These are phyloP conservation scores for Coturnix japonica DNA, from an alignment of 2,113 vertebrate species.

Conservation along the genomic window DNA sequence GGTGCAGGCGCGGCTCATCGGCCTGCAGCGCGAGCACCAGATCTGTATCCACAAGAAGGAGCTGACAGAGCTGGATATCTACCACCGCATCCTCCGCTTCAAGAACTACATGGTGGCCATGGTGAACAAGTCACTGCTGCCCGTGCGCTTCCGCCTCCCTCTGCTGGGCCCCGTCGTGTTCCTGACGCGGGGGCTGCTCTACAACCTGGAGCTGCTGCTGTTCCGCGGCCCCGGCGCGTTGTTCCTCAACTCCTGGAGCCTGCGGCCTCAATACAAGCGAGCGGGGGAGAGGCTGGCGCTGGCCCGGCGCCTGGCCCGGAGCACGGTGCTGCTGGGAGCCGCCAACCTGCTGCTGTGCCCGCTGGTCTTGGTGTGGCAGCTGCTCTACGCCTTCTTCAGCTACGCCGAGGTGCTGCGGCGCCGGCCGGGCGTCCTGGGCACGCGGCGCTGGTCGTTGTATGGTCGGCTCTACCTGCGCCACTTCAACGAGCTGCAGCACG, in stretches of 20 bases:
- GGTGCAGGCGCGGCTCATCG: slow-evolving; percentile 91
- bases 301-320: slow-evolving; percentile 87
- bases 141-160: slow-evolving; percentile 87
- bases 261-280: slow-evolving; percentile 92
- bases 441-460: slow-evolving; percentile 95
- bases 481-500: slow-evolving; percentile 95
- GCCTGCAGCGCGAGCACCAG: slow-evolving; percentile 93
- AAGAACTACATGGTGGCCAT: slow-evolving; percentile 97
- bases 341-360: slow-evolving; percentile 95
- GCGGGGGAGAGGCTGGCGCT: slow-evolving; percentile 87
- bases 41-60: slow-evolving; percentile 96
- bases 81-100: slow-evolving; percentile 96
- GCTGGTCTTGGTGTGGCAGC: slow-evolving; percentile 96
- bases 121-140: slow-evolving; percentile 95
- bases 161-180: slow-evolving; percentile 86
- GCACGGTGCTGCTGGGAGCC: slow-evolving; percentile 89
- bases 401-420: slow-evolving; percentile 94
- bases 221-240: slow-evolving; percentile 96
- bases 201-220: slow-evolving; percentile 97
- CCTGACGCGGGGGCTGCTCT: slow-evolving; percentile 93
- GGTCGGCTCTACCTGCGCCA: slow-evolving; percentile 95
- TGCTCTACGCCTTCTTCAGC: slow-evolving; percentile 98
- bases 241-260: slow-evolving; percentile 96
- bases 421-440: slow-evolving; percentile 93
- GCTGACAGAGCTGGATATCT: slow-evolving; percentile 92